A percentile compares a stretch with the other conserved stretches of the same genome.
Evolutionary conservation across 2,888 invertebrate genomes (phyloP).

Genomic region (Schizaphis graminum): DNA sequence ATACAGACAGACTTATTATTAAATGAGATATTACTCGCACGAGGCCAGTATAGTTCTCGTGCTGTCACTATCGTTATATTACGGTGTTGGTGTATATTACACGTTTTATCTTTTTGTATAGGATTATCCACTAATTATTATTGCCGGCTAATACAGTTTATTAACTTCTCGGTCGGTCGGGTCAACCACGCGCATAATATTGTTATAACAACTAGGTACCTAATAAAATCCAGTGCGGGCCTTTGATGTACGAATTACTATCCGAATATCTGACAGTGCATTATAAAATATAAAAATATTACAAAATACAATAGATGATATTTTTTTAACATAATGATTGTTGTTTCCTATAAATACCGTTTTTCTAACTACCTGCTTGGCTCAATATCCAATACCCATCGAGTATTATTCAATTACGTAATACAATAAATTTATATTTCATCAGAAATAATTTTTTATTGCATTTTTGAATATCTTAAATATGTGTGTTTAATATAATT

Average conservation of each 20-base stretch:
- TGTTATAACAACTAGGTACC: not conserved
- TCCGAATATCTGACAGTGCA: not conserved
- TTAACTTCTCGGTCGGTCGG: not conserved
- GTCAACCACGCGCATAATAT: not conserved
- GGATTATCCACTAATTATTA: not conserved
- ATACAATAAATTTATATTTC: no score
- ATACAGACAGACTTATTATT: not conserved
- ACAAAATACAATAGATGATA: not conserved
- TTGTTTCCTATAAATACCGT: not conserved
- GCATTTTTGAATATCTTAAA: no score
- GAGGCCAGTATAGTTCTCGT: not conserved
- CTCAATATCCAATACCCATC: no score
- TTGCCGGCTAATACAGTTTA: not conserved
- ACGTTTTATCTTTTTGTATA: not conserved
- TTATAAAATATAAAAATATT: not conserved
- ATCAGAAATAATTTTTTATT: no score
- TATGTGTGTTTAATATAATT: no score
- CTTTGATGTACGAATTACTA: not conserved
- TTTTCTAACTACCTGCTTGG: not conserved
- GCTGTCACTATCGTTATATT: not conserved
- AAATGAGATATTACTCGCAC: slow-evolving; percentile 13
- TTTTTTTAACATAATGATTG: not conserved
- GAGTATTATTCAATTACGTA: no score
- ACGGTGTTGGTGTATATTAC: not conserved
- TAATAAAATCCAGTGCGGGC: not conserved